Evolutionary conservation across 2,888 invertebrate genomes (phyloP), one percentile per base, ranked within the genome.

Genomic region (Incurvaria masculella): DNA sequence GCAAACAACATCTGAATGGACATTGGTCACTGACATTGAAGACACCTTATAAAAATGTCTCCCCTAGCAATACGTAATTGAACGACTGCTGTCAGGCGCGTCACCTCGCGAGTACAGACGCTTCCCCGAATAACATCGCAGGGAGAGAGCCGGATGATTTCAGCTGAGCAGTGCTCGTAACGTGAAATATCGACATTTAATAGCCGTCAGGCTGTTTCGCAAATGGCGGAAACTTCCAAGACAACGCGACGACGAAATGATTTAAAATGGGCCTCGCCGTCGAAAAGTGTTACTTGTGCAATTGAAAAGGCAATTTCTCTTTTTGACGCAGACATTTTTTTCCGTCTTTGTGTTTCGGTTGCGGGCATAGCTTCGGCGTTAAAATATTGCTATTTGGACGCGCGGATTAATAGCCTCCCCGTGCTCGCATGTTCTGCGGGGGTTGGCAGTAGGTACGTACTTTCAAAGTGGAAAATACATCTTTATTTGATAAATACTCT

Each of bases 151-250:
- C 11, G 11, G 33, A 3, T 3, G 33, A 33, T 11, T 33, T 33
- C 33, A 33, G 33, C 6, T 8, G 33, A 33, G 11, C 11, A 54
- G 49, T 55, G 50, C 54, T 60, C 54, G 54, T 59, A 61, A 66
- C 63, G 68, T 74, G 73, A 76, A 72, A 73, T 73, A 76, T 75
- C 49, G 51, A 47, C 49, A 49, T 52, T 52, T 52, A 52, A 52
- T 52, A 52, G 75, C 66, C 64, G 66, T 60, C 61, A 62, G 68
- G 70, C 72, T 61, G 65, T 55, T 54, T 54, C 56, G 56, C 53
- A 49, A 57, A 57, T 64, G 49, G 46, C 48, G 26, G 44, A 51
- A 51, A 51, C 48, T 51, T 51, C 33, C 46, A 33, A 45, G 21
- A 47, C 45, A n/a, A 26, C 46, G 40, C n/a, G n/a, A 26, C 46